Percentiles rank a stretch among this genome's conserved stretches.
These are phyloP conservation scores for Cercocebus atys DNA, from an alignment of 2,113 vertebrate genomes.

Conservation along the genomic window DNA sequence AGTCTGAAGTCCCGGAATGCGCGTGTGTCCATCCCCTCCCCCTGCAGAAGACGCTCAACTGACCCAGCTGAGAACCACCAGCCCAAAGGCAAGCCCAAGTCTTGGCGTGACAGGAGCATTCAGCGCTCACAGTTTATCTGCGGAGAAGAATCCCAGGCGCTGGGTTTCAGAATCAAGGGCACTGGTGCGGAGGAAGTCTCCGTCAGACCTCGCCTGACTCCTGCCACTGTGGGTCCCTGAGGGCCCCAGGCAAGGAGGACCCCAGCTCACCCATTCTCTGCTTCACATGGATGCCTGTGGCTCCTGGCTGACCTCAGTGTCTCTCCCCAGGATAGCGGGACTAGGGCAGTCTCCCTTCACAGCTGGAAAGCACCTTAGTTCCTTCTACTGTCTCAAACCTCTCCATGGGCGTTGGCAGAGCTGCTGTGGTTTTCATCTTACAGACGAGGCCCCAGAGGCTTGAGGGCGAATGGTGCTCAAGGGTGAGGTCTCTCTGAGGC, in stretches of 20 bases:
- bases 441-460: fast-evolving
- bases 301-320: not conserved
- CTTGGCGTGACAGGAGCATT: not conserved
- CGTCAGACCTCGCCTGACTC: not conserved
- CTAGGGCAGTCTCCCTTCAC: not conserved
- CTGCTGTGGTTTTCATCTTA: not conserved
- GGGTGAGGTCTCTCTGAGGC: fast-evolving
- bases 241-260: not conserved
- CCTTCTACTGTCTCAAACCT: not conserved
- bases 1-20: not conserved
- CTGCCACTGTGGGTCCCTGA: not conserved
- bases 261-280: not conserved
- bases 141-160: not conserved
- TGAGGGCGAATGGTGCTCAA: not conserved
- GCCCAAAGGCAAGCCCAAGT: not conserved
- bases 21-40: no score
- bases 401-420: not conserved
- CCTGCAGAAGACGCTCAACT: not conserved
- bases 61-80: not conserved
- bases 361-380: not conserved
- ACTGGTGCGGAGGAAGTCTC: not conserved
- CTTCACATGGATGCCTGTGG: fast-evolving
- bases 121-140: not conserved
- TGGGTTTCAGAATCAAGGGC: not conserved
- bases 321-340: not conserved